Percentiles rank a stretch among this genome's conserved stretches.
These are phyloP conservation scores for mouse (Mus musculus) DNA, from an alignment of 2,113 vertebrate genomes.

Conservation along the genomic window GRCm39 chr3:148213501-148214000, in stretches of 20 bases:
- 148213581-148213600: neutral
- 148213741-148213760: neutral
- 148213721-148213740: no score
- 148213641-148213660: neutral
- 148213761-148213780: neutral
- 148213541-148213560: no score
- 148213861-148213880: neutral
- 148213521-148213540: neutral
- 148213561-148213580: neutral
- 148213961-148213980: neutral
- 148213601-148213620: neutral
- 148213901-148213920: neutral
- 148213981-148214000: neutral
- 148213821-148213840: neutral
- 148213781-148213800: neutral
- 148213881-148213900: neutral
- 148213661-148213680: neutral
- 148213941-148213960: neutral
- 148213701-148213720: neutral
- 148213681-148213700: no score
- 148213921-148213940: no score
- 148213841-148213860: neutral
- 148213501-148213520: neutral
- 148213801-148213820: neutral
- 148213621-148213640: neutral